Conservation (phyloP, 2,888 invertebrate genomes). For the Strigamia transsilvanica region DNA sequence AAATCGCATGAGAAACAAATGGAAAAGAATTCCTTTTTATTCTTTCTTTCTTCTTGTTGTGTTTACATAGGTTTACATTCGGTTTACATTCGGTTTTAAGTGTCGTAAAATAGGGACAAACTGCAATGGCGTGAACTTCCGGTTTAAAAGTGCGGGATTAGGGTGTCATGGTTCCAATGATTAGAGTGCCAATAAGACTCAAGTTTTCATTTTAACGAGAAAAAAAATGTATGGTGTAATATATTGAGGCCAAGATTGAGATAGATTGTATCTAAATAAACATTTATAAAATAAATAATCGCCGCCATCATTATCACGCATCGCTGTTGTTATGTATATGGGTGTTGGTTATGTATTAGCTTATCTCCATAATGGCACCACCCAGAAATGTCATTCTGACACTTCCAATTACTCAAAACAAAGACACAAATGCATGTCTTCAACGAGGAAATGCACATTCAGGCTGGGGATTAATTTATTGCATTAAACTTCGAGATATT, state of each 20-base stretch:
- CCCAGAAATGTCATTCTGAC: neutral
- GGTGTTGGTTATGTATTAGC: too few species aligned
- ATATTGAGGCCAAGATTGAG: too few species aligned
- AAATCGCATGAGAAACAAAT: neutral
- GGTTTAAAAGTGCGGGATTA: neutral
- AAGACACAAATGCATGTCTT: too few species aligned
- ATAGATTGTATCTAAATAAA: too few species aligned
- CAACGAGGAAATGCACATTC: neutral
- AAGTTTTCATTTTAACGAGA: neutral
- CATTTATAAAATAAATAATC: too few species aligned
- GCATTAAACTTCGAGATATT: too few species aligned
- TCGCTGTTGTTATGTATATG: neutral
- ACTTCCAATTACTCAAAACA: neutral
- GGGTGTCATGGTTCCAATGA: neutral
- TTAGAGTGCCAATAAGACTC: neutral
- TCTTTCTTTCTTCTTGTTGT: neutral
- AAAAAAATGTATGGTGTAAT: too few species aligned
- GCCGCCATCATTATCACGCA: neutral
- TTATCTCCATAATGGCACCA: too few species aligned
- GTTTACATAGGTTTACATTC: too few species aligned
- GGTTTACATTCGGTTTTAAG: neutral
- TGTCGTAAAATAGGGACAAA: neutral
- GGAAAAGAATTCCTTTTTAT: neutral
- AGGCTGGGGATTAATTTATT: too few species aligned
- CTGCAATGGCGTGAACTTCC: neutral